Evolutionary conservation across 2,113 vertebrate genomes (phyloP).

Genomic region (Gnathonemus longibarbis): DNA sequence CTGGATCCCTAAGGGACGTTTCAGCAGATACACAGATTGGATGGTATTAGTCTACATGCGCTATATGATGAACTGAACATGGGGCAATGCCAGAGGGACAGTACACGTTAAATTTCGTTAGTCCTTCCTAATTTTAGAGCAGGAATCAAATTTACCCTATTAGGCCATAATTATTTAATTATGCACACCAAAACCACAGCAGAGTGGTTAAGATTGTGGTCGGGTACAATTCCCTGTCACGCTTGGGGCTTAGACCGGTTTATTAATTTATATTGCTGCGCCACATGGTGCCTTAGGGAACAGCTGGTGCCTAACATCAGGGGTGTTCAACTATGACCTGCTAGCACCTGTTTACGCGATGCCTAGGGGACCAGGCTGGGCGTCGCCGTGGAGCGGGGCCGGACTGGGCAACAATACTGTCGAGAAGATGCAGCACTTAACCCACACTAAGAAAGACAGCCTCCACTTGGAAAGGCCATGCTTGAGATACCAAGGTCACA

Average conservation of each 20-base stretch:
- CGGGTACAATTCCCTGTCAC: not conserved
- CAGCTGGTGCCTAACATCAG: not conserved
- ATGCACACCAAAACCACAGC: not conserved
- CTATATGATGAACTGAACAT: not conserved
- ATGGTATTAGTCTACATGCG: constrained; percentile 5
- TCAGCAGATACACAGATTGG: not conserved
- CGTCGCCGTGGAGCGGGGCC: not conserved
- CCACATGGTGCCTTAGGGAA: not conserved
- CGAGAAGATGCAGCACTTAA: not conserved
- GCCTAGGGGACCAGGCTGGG: not conserved
- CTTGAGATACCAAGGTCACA: not conserved
- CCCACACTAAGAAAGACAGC: not conserved
- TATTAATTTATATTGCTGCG: not conserved
- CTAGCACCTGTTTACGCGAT: not conserved
- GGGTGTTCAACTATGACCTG: not conserved
- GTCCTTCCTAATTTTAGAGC: not conserved
- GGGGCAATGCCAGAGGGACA: constrained; percentile 14
- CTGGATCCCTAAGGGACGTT: not conserved
- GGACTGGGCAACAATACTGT: not conserved
- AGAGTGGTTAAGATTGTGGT: not conserved
- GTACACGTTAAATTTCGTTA: not conserved
- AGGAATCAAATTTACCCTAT: not conserved
- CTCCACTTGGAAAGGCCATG: not conserved
- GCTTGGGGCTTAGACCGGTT: not conserved
- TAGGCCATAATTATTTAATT: not conserved